Evolutionary conservation across 2,888 invertebrate species (phyloP).

Genomic region (Bedellia somnulentella): DNA sequence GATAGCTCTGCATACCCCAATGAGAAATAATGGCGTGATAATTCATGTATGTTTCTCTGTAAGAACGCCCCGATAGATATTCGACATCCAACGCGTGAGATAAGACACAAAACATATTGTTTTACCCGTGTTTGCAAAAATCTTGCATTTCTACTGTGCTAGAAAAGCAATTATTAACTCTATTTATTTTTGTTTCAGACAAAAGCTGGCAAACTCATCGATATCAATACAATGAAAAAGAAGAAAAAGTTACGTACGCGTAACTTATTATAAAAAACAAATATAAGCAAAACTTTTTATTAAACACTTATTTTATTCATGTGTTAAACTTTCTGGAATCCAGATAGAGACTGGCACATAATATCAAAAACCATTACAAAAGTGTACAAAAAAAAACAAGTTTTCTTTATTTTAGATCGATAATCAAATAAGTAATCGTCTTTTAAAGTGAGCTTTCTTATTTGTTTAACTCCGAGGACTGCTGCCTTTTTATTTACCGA

Average conservation of each 20-base stretch:
- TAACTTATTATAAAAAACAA: no score
- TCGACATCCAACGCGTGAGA: no score
- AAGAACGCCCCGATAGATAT: no score
- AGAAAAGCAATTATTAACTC: no score
- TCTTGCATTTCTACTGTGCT: no score
- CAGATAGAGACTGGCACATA: slow-evolving; percentile 44
- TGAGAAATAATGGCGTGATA: no score
- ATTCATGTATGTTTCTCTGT: no score
- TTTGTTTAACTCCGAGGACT: slow-evolving; percentile 38
- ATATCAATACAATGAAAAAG: slow-evolving; percentile 49
- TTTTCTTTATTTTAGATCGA: slow-evolving; percentile 18
- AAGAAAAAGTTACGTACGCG: slow-evolving; percentile 42
- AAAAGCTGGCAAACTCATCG: slow-evolving; percentile 9
- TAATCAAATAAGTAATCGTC: slow-evolving; percentile 47
- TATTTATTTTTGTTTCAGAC: slow-evolving; percentile 29
- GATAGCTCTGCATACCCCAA: no score
- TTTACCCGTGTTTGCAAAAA: no score
- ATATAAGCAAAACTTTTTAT: no score
- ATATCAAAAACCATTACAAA: no score
- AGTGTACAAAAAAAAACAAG: slow-evolving; percentile 12
- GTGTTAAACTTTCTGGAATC: slow-evolving; percentile 17
- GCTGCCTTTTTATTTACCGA: slow-evolving; percentile 37
- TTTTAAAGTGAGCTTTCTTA: slow-evolving; percentile 33
- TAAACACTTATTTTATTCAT: slow-evolving; percentile 10
- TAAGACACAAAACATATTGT: no score